Conservation (phyloP, 2,888 invertebrate species). For the Stictocephala bisonia region DNA sequence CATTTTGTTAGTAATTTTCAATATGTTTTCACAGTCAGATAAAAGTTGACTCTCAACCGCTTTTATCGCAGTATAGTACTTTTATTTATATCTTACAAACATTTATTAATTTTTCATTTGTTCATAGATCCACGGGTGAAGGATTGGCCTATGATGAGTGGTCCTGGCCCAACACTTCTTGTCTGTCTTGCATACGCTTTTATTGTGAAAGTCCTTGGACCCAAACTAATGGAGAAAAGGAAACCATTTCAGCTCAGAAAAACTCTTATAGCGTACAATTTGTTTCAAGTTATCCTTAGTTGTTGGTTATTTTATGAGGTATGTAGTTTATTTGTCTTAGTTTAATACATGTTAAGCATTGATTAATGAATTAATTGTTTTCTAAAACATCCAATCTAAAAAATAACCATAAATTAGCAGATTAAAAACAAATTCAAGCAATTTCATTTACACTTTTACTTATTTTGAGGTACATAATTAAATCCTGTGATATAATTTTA, state of each 20-base stretch:
- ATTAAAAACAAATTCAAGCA: too few species aligned
- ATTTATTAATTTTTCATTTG: too few species aligned
- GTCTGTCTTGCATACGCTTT: slow-evolving; percentile 77
- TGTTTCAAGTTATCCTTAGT: slow-evolving; percentile 87
- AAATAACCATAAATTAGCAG: too few species aligned
- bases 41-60: too few species aligned
- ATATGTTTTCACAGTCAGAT: too few species aligned
- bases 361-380: neutral
- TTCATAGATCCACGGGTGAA: slow-evolving; percentile 74
- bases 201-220: slow-evolving; percentile 79
- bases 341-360: neutral
- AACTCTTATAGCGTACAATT: slow-evolving; percentile 86
- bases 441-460: too few species aligned
- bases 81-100: slow-evolving; percentile 40
- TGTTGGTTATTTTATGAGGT: slow-evolving; percentile 85
- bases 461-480: too few species aligned
- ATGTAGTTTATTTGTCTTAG: slow-evolving; percentile 57
- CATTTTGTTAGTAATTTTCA: too few species aligned
- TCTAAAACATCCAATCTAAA: too few species aligned
- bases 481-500: too few species aligned
- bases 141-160: slow-evolving; percentile 79
- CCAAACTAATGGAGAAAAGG: slow-evolving; percentile 86
- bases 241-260: slow-evolving; percentile 85
- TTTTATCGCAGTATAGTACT: neutral
- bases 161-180: slow-evolving; percentile 76